Percentiles rank a stretch among this genome's conserved stretches.
Evolutionary conservation across 2,113 vertebrate genomes (phyloP).

Genomic region (Maccullochella peelii): DNA sequence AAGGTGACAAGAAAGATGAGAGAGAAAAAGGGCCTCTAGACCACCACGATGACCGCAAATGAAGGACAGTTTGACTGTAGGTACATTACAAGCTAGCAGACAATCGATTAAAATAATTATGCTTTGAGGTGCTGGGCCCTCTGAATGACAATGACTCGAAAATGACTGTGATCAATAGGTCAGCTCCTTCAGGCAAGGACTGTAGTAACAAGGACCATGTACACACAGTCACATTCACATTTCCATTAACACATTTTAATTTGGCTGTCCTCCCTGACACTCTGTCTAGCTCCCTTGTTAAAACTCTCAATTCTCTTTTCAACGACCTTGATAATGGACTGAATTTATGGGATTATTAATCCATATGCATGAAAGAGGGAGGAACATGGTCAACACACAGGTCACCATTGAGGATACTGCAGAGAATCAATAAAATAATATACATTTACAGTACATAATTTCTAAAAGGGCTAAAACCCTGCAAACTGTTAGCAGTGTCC

Average conservation of each 20-base stretch:
- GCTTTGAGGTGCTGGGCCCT: conserved; percentile 5
- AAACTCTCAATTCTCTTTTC: conserved; percentile 36
- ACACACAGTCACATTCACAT: conserved; percentile 33
- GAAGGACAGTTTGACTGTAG: conserved; percentile 62
- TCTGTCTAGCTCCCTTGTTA: conserved; percentile 5
- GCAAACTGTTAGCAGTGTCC: neutral
- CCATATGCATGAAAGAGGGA: conserved; percentile 9
- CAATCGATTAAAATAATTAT: conserved; percentile 72
- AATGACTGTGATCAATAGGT: conserved; percentile 67
- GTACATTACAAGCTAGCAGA: conserved; percentile 21
- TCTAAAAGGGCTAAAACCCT: conserved; percentile 6
- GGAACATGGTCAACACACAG: neutral
- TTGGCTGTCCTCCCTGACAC: neutral
- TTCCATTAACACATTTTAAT: conserved; percentile 59
- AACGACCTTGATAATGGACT: conserved; percentile 50
- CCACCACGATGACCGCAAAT: conserved; percentile 18
- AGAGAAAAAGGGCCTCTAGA: neutral
- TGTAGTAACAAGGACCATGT: conserved; percentile 13
- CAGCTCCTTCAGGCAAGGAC: conserved; percentile 68
- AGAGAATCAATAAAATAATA: conserved; percentile 5
- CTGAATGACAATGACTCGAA: conserved; percentile 31
- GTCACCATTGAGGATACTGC: neutral
- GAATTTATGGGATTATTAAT: conserved; percentile 12
- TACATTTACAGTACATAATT: neutral
- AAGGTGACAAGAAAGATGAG: neutral